These are phyloP conservation scores for Pangasius djambal DNA, from an alignment of 2,797 vertebrate genomes.

Conservation along the genomic window DNA sequence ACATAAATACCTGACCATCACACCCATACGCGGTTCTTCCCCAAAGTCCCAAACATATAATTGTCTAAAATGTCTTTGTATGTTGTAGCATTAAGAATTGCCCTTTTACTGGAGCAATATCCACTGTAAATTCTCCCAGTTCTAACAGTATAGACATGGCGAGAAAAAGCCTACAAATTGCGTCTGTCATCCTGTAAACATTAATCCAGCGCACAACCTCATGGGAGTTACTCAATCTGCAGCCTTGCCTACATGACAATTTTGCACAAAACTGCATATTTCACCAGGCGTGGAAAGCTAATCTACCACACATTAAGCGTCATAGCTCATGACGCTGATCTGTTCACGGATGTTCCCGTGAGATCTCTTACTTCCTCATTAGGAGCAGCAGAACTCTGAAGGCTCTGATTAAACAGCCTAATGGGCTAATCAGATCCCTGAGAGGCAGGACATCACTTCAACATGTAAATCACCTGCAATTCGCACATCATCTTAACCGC, in stretches of 20 bases:
- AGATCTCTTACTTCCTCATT: constrained; percentile 4
- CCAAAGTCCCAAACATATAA: neutral
- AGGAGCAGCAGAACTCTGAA: constrained; percentile 3
- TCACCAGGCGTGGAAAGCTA: neutral
- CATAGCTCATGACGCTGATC: neutral
- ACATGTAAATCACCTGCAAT: constrained; percentile 19
- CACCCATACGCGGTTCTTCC: neutral
- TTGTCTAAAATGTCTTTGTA: neutral
- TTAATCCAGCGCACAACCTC: neutral
- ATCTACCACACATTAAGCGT: neutral
- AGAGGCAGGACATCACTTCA: neutral
- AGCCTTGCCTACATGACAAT: neutral
- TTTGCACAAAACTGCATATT: neutral
- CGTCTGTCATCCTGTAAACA: neutral
- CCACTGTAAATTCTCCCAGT: neutral
- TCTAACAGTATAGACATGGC: neutral
- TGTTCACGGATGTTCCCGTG: neutral
- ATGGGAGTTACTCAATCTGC: neutral
- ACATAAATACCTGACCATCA: neutral
- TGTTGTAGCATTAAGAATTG: neutral
- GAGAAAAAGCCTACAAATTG: neutral
- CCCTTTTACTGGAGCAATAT: neutral
- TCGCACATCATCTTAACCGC: neutral
- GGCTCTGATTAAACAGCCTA: constrained; percentile 11
- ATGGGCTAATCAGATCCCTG: constrained; percentile 14